These are phyloP conservation scores for Pachyseris speciosa DNA, from an alignment of 64 coral and sea anemone genomes.

Conservation along the genomic window DNA sequence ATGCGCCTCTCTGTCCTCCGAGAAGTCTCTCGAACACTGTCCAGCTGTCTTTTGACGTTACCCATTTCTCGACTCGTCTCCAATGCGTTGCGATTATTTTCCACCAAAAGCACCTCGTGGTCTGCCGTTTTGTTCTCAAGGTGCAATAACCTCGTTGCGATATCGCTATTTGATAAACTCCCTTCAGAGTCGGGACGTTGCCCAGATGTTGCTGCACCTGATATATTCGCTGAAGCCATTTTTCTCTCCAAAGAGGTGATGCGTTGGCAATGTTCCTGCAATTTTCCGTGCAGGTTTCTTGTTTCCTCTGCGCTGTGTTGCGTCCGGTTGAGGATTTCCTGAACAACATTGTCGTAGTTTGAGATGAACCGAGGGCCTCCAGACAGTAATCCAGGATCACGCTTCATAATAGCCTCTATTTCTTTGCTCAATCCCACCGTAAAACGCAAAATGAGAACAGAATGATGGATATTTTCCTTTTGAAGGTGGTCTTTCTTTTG, in stretches of 20 bases:
- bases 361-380: not conserved
- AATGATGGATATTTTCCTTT: not conserved
- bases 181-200: not conserved
- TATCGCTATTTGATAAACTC: not conserved
- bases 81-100: not conserved
- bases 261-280: not conserved
- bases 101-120: slow-evolving; percentile 13
- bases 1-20: not conserved
- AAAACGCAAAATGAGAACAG: not conserved
- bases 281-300: not conserved
- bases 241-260: not conserved
- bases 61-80: not conserved
- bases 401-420: not conserved
- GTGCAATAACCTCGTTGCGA: not conserved
- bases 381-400: not conserved
- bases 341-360: slow-evolving; percentile 1
- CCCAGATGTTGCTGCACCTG: not conserved
- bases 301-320: not conserved
- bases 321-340: not conserved
- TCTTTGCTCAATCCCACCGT: not conserved
- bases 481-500: not conserved
- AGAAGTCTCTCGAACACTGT: not conserved
- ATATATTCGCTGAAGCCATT: not conserved
- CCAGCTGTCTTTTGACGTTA: slow-evolving; percentile 5
- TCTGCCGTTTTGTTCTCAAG: slow-evolving; percentile 6